Conservation (phyloP, 2,888 invertebrate genomes). For the Paralinhomoeus sp. region DNA sequence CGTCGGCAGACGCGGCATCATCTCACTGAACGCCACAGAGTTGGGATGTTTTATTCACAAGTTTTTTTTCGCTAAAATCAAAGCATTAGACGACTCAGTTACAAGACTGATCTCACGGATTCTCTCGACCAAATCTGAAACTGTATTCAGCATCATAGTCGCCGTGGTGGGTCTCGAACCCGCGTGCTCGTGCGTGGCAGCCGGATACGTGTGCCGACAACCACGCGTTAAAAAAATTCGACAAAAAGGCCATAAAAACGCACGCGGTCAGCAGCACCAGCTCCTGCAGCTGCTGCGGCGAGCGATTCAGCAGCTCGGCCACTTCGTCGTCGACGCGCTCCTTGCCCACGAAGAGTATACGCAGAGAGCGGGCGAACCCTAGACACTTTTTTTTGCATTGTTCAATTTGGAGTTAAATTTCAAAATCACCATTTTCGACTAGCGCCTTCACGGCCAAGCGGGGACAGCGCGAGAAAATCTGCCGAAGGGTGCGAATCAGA, state of each 20-base stretch:
- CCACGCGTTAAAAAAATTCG: no score
- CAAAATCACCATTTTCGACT: constrained; percentile 4
- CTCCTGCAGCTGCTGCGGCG: constrained; percentile 87
- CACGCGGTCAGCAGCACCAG: constrained; percentile 77
- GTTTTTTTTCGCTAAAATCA: background rate
- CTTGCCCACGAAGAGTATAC: constrained; percentile 77
- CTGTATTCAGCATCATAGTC: no score
- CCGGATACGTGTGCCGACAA: no score
- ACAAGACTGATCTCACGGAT: no score
- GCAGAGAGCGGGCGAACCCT: constrained; percentile 74
- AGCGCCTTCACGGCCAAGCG: constrained; percentile 70
- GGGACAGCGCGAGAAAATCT: constrained; percentile 84
- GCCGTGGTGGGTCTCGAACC: no score
- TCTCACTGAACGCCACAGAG: constrained; percentile 36
- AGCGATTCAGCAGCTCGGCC: constrained; percentile 43
- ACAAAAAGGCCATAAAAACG: no score
- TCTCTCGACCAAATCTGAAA: no score
- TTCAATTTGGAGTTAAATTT: no score
- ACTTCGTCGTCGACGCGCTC: constrained; percentile 20
- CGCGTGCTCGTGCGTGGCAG: no score
- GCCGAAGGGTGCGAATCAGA: constrained; percentile 77
- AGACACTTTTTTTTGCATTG: no score
- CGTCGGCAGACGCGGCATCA: constrained; percentile 80
- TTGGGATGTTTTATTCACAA: background rate
- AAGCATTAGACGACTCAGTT: no score